phyloP scores from a whole-genome alignment of 2,113 vertebrate species.

The Nettapus auritus region DNA sequence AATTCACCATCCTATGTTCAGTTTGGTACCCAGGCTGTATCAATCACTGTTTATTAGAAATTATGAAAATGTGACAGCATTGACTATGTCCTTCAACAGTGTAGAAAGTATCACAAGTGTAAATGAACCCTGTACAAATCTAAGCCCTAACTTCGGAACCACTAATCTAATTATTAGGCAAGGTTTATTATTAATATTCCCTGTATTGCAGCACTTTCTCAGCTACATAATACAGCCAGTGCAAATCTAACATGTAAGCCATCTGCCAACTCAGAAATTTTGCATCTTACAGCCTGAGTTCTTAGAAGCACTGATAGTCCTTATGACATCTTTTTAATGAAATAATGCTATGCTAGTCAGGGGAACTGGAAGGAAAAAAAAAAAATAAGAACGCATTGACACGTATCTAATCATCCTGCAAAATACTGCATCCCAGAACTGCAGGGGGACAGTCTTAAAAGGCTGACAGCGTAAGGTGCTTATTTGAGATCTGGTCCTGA shows the following conservation, averaged over 20 bases:
- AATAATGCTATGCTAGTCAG: conserved; percentile 29
- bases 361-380: background rate
- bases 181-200: background rate
- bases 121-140: background rate
- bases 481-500: background rate
- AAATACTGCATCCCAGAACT: background rate
- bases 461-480: background rate
- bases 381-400: background rate
- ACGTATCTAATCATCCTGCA: conserved; percentile 9
- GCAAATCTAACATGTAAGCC: background rate
- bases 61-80: background rate
- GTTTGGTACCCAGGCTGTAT: background rate
- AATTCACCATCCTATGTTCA: background rate
- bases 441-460: background rate
- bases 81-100: background rate
- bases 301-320: background rate
- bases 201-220: background rate
- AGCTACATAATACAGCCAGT: background rate
- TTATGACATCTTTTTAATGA: conserved; percentile 51
- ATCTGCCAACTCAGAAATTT: background rate
- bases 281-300: background rate
- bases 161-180: background rate
- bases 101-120: background rate
- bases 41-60: background rate
- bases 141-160: background rate